Evolutionary conservation across 2,797 vertebrate species (phyloP).

Genomic region (Antennarius maculatus): DNA sequence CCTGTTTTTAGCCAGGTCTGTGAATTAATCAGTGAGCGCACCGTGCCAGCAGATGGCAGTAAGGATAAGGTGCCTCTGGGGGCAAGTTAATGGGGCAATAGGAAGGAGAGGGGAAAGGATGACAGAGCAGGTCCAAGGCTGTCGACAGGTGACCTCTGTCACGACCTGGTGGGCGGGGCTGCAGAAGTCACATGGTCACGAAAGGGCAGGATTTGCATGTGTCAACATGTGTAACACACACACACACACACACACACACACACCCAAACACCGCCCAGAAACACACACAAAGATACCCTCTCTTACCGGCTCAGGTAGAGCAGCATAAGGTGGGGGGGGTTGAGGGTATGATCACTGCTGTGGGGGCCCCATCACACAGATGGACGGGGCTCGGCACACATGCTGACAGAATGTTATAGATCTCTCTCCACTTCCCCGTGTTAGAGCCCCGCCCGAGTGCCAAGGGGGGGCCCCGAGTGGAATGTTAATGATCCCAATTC

Average conservation of each 20-base stretch:
- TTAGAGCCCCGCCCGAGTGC: constrained; percentile 52
- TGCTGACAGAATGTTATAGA: constrained; percentile 77
- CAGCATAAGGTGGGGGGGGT: constrained; percentile 17
- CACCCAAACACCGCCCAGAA: constrained; percentile 18
- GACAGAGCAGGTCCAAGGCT: constrained; percentile 53
- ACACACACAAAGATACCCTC: constrained; percentile 11
- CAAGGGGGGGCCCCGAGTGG: constrained; percentile 54
- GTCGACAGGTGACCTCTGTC: constrained; percentile 69
- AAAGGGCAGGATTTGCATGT: constrained; percentile 60
- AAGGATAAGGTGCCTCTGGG: constrained; percentile 68
- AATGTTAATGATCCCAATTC: constrained; percentile 80
- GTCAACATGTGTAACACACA: constrained; percentile 31
- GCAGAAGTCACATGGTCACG: constrained; percentile 37
- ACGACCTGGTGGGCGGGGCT: constrained; percentile 31
- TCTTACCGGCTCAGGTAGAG: constrained; percentile 5
- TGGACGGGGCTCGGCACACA: constrained; percentile 70
- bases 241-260: background rate
- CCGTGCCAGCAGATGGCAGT: constrained; percentile 75
- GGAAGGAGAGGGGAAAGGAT: constrained; percentile 46
- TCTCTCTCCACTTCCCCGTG: constrained; percentile 53
- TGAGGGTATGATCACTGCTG: constrained; percentile 52
- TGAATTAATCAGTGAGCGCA: constrained; percentile 71
- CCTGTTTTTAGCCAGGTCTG: constrained; percentile 64
- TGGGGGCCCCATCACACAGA: constrained; percentile 69
- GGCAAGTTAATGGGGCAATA: constrained; percentile 63